These are phyloP conservation scores for Eristalinus sepulchralis DNA, from an alignment of 2,888 invertebrate genomes.

Conservation along the genomic window DNA sequence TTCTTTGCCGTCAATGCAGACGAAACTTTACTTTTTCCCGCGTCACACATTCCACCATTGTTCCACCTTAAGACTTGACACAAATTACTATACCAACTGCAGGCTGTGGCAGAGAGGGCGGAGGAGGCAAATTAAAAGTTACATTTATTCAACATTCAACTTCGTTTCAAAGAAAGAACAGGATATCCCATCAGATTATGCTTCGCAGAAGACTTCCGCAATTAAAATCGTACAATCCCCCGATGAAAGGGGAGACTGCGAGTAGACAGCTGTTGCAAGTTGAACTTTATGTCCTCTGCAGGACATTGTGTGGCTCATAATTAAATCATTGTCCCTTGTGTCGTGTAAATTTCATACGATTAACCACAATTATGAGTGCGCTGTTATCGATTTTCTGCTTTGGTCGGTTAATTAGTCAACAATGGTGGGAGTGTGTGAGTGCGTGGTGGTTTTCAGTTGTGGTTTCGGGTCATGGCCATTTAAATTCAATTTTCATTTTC, in stretches of 20 bases:
- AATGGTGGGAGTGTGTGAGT: not conserved
- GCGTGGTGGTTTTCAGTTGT: not conserved
- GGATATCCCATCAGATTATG: not conserved
- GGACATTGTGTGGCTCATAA: constrained; percentile 1
- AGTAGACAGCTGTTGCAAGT: not conserved
- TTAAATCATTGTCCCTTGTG: constrained; percentile 30
- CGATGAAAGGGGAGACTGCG: not conserved
- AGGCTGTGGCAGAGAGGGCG: too few species aligned
- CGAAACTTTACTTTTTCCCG: not conserved
- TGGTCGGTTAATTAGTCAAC: constrained; percentile 7
- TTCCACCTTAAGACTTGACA: not conserved
- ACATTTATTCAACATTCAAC: not conserved
- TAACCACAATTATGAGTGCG: not conserved
- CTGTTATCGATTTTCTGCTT: constrained; percentile 29
- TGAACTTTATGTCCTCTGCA: constrained; percentile 21
- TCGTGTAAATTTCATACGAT: constrained; percentile 10
- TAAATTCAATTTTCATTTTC: not conserved
- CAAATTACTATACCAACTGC: not conserved
- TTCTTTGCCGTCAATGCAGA: not conserved
- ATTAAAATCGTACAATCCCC: not conserved
- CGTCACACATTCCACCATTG: not conserved
- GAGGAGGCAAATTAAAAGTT: not conserved
- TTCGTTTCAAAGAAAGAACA: not conserved
- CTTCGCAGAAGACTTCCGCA: not conserved
- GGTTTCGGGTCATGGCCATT: constrained; percentile 8